Base-by-base conservation (phyloP, 1,140 invertebrate species). In the Trinorchestia longiramus region DNA sequence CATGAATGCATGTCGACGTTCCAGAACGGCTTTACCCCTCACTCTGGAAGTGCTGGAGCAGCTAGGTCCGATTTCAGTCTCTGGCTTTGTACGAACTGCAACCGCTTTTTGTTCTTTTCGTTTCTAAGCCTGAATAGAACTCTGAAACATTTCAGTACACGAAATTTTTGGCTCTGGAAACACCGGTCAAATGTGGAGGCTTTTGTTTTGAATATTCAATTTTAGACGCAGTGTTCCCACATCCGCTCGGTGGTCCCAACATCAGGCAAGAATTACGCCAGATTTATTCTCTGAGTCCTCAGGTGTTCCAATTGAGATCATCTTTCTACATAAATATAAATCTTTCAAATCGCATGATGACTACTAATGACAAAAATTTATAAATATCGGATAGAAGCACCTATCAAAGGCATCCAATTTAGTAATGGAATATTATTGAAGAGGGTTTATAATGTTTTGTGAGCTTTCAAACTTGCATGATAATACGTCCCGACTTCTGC, bases 41-140 rank as follows among this genome's bases (percentile, higher is more conserved):
- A 43, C 41, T 11, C 88, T 44, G 88, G 88, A 43, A 42, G 88
- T 19, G 41, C 88, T 19, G 6, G 43, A 91, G 88, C 88, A 91
- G 41, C 41, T 42, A 19, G 88, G 43, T 91, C 43, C 43, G 88
- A 91, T 42, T 91, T 44, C 88, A 91, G 43, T 91, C 19, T 91
- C 41, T 43, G 43, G 88, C 88, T 91, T 91, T 91, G 88, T 91
- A 91, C 43, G 88, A 91, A 91, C 88, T 44, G 43, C 88, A 28
- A 43, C 88, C 88, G 41, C 43, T 91, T 42, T 91, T 91, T 91
- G 41, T 91, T 42, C 88, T 42, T 77, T 42, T 91, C 43, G 88
- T 44, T 91, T 91, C 43, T 91, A 36, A 43, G 43, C 41, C 88
- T 91, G 88, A 42, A 91, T 77, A 43, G 88, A 91, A 91, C 43